Evolutionary conservation across 2,888 invertebrate species (phyloP).

Genomic region (Oxytorus armatus): DNA sequence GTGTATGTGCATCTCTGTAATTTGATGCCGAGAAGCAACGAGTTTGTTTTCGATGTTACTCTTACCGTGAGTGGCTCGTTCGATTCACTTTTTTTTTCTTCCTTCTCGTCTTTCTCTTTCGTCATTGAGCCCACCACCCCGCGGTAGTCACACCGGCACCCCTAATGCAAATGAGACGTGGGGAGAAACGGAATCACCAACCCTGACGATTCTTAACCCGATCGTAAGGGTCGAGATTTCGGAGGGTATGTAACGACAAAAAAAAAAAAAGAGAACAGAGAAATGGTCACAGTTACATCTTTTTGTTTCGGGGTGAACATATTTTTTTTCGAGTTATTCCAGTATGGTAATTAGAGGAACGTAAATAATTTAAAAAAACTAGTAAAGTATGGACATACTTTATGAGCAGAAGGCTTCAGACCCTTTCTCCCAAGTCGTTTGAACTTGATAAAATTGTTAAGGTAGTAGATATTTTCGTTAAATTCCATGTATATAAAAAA

Average conservation of each 20-base stretch:
- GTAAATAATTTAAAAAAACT: background rate
- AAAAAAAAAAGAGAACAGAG: slow-evolving; percentile 36
- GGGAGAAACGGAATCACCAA: slow-evolving; percentile 38
- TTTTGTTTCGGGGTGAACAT: no score
- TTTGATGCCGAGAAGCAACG: slow-evolving; percentile 58
- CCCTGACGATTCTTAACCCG: slow-evolving; percentile 17
- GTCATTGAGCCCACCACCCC: slow-evolving; percentile 72
- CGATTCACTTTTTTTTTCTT: slow-evolving; percentile 66
- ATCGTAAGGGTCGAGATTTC: slow-evolving; percentile 49
- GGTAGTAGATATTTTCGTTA: no score
- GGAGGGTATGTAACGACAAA: slow-evolving; percentile 8
- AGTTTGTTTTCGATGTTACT: slow-evolving; percentile 73
- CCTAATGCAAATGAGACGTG: slow-evolving; percentile 68
- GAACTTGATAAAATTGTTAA: no score
- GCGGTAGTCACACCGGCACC: slow-evolving; percentile 54
- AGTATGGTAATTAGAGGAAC: background rate
- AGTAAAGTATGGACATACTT: no score
- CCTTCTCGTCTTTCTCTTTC: slow-evolving; percentile 66
- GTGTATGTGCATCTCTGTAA: slow-evolving; percentile 60
- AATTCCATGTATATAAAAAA: no score
- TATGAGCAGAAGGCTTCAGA: no score
- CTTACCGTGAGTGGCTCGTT: slow-evolving; percentile 59
- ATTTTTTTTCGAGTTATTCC: background rate
- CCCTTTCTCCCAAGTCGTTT: no score
- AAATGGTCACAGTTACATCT: slow-evolving; percentile 4